Evolutionary conservation across 2,113 vertebrate genomes (phyloP).

Genomic region (Labeo catla): DNA sequence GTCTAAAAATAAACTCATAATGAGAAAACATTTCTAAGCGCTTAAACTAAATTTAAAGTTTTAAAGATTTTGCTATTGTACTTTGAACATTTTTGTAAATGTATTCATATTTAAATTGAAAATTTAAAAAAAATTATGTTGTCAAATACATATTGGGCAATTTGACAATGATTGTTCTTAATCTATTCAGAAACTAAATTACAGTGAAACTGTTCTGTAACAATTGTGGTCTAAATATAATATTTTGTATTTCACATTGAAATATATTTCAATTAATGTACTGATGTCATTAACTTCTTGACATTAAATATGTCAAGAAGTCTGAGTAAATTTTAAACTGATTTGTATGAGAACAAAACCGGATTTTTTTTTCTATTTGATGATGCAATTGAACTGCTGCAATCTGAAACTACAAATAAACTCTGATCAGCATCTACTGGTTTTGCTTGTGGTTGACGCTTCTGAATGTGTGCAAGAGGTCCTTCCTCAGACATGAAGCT

Average conservation of each 20-base stretch:
- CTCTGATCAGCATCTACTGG: not conserved
- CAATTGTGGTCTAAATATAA: not conserved
- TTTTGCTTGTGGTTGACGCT: not conserved
- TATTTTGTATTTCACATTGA: not conserved
- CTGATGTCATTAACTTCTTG: not conserved
- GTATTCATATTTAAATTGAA: not conserved
- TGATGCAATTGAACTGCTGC: not conserved
- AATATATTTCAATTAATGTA: not conserved
- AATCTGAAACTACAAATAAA: conserved; percentile 11
- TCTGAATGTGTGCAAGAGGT: not conserved
- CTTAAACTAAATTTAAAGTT: not conserved
- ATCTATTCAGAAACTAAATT: not conserved
- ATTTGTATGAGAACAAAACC: not conserved
- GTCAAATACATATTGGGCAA: not conserved
- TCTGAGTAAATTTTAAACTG: not conserved
- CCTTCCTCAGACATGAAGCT: not conserved
- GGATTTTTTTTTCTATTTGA: not conserved
- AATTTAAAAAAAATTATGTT: not conserved
- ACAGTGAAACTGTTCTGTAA: not conserved
- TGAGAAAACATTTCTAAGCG: not conserved
- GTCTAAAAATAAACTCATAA: not conserved
- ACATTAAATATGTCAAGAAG: not conserved
- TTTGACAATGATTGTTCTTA: not conserved
- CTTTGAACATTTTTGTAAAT: not conserved
- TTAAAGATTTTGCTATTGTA: not conserved